Percentiles rank a stretch among this genome's conserved stretches.
Evolutionary conservation across 2,888 invertebrate genomes (phyloP).

Genomic region (Calliopum simillimum): DNA sequence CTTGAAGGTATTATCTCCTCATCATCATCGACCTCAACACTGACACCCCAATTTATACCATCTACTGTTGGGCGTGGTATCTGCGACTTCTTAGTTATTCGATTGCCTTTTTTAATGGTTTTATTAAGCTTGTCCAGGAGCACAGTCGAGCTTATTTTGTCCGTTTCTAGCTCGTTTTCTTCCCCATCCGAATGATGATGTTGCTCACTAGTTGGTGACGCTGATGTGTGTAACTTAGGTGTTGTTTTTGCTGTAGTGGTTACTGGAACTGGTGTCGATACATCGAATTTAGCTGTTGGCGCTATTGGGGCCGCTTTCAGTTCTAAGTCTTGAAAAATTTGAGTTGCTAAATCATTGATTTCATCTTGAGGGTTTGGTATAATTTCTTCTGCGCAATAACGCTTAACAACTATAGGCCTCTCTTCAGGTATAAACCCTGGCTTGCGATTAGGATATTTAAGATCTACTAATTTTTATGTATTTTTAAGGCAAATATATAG

Average conservation of each 20-base stretch:
- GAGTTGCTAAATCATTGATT: slow-evolving; percentile 19
- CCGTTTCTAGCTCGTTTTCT: background rate
- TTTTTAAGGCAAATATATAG: background rate
- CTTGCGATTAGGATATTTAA: background rate
- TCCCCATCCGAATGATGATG: background rate
- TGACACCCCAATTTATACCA: background rate
- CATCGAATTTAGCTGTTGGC: background rate
- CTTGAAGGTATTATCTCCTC: background rate
- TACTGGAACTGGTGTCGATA: background rate
- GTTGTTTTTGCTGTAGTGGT: background rate
- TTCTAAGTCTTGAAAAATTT: slow-evolving; percentile 23
- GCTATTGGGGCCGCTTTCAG: background rate
- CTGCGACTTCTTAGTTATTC: slow-evolving; percentile 1
- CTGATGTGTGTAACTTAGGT: background rate
- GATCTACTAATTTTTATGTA: background rate
- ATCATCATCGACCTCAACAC: background rate
- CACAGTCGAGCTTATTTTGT: background rate
- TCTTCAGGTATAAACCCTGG: slow-evolving; percentile 13
- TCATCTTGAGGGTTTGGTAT: slow-evolving; percentile 14
- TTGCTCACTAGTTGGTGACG: background rate
- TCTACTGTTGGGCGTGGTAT: slow-evolving; percentile 18
- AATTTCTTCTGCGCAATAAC: slow-evolving; percentile 10
- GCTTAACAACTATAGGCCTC: slow-evolving; percentile 18
- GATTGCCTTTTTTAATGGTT: slow-evolving; percentile 3
- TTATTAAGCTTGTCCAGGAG: background rate